Evolutionary conservation across 2,888 invertebrate genomes (phyloP).

Genomic region (Himalopsyche anomala): DNA sequence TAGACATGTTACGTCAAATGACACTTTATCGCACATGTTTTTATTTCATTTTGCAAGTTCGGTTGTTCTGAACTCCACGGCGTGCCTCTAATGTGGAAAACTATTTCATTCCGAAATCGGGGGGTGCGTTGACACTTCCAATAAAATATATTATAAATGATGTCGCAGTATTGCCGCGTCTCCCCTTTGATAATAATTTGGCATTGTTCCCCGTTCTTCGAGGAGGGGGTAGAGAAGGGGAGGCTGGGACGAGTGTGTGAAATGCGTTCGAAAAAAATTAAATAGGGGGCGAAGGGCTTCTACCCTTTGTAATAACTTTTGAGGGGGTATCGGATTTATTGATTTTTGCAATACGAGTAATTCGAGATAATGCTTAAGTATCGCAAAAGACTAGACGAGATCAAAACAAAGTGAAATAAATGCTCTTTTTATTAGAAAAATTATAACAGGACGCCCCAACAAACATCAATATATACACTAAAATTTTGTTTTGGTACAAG

Average conservation of each 20-base stretch:
- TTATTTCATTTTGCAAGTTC: slow-evolving; percentile 29
- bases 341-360: slow-evolving; percentile 65
- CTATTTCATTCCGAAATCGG: slow-evolving; percentile 41
- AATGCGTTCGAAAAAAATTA: slow-evolving; percentile 66
- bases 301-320: slow-evolving; percentile 65
- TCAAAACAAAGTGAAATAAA: slow-evolving; percentile 30
- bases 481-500: no score
- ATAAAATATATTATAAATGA: slow-evolving; percentile 66
- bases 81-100: slow-evolving; percentile 40
- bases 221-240: slow-evolving; percentile 31
- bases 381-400: slow-evolving; percentile 50
- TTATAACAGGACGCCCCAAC: neutral
- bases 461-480: no score
- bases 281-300: slow-evolving; percentile 61
- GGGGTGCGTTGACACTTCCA: slow-evolving; percentile 65
- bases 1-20: slow-evolving; percentile 9
- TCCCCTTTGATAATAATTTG: slow-evolving; percentile 56
- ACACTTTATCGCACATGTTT: slow-evolving; percentile 28
- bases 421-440: neutral
- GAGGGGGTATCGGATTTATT: slow-evolving; percentile 66
- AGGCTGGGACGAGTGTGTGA: slow-evolving; percentile 64
- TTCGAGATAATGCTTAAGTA: slow-evolving; percentile 56
- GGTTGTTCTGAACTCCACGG: neutral
- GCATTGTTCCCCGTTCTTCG: slow-evolving; percentile 48
- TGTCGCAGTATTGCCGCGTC: slow-evolving; percentile 58